A percentile compares a stretch with the other conserved stretches of the same genome.
Evolutionary conservation across 2,113 vertebrate species (phyloP).

Genomic region (Ameiurus melas): DNA sequence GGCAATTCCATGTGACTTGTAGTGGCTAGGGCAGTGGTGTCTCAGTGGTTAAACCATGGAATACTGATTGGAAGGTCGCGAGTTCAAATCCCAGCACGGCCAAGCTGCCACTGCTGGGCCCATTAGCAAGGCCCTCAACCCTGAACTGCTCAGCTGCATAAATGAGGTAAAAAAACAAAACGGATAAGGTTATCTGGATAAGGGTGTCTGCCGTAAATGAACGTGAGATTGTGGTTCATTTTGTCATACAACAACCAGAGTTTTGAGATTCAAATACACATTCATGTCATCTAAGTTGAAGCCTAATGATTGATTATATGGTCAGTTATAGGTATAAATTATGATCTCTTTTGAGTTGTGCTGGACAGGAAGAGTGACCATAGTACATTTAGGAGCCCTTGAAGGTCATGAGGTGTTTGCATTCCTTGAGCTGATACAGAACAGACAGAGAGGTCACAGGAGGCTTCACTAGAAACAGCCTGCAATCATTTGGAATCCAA

Average conservation of each 20-base stretch:
- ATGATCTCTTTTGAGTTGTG: not conserved
- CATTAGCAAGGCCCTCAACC: not conserved
- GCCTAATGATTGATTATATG: not conserved
- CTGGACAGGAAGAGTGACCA: not conserved
- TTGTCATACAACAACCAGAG: not conserved
- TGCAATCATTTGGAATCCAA: not conserved
- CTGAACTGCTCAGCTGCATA: not conserved
- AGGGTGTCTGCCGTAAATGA: not conserved
- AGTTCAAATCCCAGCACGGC: not conserved
- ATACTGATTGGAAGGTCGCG: not conserved
- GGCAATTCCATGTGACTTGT: not conserved
- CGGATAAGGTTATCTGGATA: not conserved
- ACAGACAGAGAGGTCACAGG: not conserved
- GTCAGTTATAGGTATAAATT: not conserved
- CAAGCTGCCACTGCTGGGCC: not conserved
- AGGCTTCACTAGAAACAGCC: not conserved
- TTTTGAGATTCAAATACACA: not conserved
- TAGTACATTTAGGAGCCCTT: not conserved
- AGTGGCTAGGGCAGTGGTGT: not conserved
- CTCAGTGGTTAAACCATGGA: not conserved
- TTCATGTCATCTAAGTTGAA: not conserved
- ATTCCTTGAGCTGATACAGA: not conserved
- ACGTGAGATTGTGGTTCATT: not conserved
- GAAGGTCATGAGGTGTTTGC: slow-evolving; percentile 6
- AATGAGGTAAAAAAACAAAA: not conserved